Evolutionary conservation across 2,888 invertebrate species (phyloP), one percentile per base, ranked within the genome.

Genomic region (Blastobasis adustella): DNA sequence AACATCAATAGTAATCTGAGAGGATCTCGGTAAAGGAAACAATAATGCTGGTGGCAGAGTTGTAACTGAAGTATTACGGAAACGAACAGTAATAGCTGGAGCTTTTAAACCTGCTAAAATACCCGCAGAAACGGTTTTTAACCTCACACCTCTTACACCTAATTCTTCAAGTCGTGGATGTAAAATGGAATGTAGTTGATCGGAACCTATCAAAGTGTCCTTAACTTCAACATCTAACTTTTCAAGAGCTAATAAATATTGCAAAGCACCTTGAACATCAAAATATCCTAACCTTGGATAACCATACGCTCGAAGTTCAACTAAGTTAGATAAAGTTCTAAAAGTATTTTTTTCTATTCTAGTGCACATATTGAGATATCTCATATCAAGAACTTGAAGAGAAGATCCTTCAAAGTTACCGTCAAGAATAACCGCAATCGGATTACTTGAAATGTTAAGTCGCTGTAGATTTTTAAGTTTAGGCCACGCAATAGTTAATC

Each of bases 21-120:
- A 95, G 4, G 97, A 97, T 65, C 96, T 90, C 0, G 97, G 97
- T 23, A 97, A 91, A 0, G 97, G 96, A 70, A 96, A 96, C 53
- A 97, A 91, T 36, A 97, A 75, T 0, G 96, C 94, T 5, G 96
- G 93, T 0, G 96, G 96, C 50, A 97, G 82, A 8, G 90, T 89
- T 9, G 91, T 91, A 6, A 97, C 80, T 0, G 96, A 96, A 0
- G 97, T 96, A 66, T 96, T 95, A 49, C 92, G 91, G 48, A 97
- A 84, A 51, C 93, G 90, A n/a, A 97, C 92, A 0, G 88, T 90
- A 1, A 97, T 90, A 8, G 90, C 79, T 9, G 92, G 91, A 23
- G 93, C 92, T 69, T 95, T 94, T 1, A 96, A 86, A 5, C 96
- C 96, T 0, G 95, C 96, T 50, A 97, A 78, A 0, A 96, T 93